Conservation (phyloP, 2,797 vertebrate species). For the Echeneis naucrates region DNA sequence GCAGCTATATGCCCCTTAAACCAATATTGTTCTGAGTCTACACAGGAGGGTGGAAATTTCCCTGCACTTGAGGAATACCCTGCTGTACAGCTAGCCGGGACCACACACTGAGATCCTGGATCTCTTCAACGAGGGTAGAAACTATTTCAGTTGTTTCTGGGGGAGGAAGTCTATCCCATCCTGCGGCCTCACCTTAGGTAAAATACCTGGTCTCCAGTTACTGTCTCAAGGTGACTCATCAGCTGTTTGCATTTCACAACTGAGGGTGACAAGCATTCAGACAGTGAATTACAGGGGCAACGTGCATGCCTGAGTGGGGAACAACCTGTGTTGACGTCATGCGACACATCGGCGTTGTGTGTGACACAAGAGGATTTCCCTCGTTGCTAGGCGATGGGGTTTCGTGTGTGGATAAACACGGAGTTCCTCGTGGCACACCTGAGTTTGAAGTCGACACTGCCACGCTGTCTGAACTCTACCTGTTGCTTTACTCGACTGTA, state of each 20-base stretch:
- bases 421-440: conserved; percentile 77
- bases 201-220: conserved; percentile 63
- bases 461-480: conserved; percentile 69
- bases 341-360: conserved; percentile 44
- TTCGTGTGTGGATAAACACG: conserved; percentile 77
- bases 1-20: conserved; percentile 75
- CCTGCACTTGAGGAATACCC: conserved; percentile 63
- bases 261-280: conserved; percentile 43
- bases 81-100: conserved; percentile 48
- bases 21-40: conserved; percentile 80
- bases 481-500: conserved; percentile 69
- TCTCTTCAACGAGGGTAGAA: conserved; percentile 51
- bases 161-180: conserved; percentile 57
- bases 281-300: conserved; percentile 51
- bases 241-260: conserved; percentile 65
- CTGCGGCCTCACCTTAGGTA: conserved; percentile 38
- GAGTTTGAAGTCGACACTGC: conserved; percentile 66
- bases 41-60: conserved; percentile 68
- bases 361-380: conserved; percentile 78
- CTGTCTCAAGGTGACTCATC: conserved; percentile 69
- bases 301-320: conserved; percentile 54
- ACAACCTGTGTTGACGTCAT: conserved; percentile 78
- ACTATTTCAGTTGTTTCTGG: conserved; percentile 63
- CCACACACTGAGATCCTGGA: conserved; percentile 71
- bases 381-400: conserved; percentile 78